A percentile compares a stretch with the other conserved stretches of the same genome.
phyloP scores from a whole-genome alignment of 2,888 invertebrate genomes.

The Lampropteryx suffumata region DNA sequence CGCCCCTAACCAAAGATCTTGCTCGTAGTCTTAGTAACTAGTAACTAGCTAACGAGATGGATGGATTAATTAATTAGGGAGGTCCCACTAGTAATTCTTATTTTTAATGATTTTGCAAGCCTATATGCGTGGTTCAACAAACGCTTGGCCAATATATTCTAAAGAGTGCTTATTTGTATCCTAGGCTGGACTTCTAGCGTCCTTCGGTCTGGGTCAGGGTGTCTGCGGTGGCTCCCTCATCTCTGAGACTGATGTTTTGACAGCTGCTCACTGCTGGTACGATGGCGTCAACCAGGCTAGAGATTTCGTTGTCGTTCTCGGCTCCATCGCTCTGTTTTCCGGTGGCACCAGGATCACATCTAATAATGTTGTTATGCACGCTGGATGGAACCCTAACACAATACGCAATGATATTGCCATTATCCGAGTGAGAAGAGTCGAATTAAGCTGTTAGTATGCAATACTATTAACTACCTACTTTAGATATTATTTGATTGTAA shows the following conservation, averaged over 20 bases:
- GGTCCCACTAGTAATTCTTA: too few relatives aligned
- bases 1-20: too few relatives aligned
- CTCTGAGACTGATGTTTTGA: conserved; percentile 34
- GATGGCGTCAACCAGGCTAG: conserved; percentile 54
- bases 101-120: too few relatives aligned
- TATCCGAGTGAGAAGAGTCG: conserved; percentile 27
- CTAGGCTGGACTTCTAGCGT: conserved; percentile 47
- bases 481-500: too few relatives aligned
- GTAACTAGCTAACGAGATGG: too few relatives aligned
- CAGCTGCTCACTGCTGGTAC: conserved; percentile 58
- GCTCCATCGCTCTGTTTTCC: conserved; percentile 48
- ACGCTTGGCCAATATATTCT: too few relatives aligned
- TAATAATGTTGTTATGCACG: conserved; percentile 46
- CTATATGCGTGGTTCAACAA: too few relatives aligned
- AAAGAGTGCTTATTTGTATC: neutral
- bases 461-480: too few relatives aligned
- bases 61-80: too few relatives aligned
- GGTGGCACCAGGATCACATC: conserved; percentile 50
- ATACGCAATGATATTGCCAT: conserved; percentile 56
- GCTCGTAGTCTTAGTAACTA: too few relatives aligned
- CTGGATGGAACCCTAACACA: conserved; percentile 43
- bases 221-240: conserved; percentile 57
- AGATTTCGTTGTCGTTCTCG: conserved; percentile 51
- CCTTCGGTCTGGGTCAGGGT: conserved; percentile 26
- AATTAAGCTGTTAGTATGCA: conserved; percentile 34